Conservation (phyloP, 2,888 invertebrate genomes). For the Lepeophtheirus nordmannii region DNA sequence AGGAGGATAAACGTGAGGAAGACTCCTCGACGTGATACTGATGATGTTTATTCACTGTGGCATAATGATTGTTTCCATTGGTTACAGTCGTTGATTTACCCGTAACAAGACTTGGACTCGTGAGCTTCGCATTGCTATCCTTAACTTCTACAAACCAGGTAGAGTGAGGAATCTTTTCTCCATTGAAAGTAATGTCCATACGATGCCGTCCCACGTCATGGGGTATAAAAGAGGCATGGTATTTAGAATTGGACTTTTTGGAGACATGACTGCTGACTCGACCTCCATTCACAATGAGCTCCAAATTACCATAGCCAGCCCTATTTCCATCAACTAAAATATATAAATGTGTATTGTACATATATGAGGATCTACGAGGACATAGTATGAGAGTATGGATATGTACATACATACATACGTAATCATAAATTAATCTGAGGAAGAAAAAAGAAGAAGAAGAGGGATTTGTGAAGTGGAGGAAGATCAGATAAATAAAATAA, state of each 20-base stretch:
- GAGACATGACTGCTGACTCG: slow-evolving; percentile 85
- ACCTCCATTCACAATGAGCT: slow-evolving; percentile 85
- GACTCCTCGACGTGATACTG: background rate
- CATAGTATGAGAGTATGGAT: too few relatives aligned
- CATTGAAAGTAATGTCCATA: slow-evolving; percentile 87
- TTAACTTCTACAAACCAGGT: slow-evolving; percentile 24
- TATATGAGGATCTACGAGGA: too few relatives aligned
- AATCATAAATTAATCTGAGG: too few relatives aligned
- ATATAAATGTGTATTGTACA: slow-evolving; percentile 19
- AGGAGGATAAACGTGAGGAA: slow-evolving; percentile 5
- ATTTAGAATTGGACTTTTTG: slow-evolving; percentile 57
- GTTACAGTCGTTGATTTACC: background rate
- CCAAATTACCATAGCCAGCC: slow-evolving; percentile 91
- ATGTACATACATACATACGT: too few relatives aligned
- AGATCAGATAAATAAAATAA: too few relatives aligned
- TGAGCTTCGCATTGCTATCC: slow-evolving; percentile 19
- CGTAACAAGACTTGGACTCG: slow-evolving; percentile 12
- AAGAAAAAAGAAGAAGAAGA: too few relatives aligned
- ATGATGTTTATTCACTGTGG: background rate
- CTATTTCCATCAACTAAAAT: slow-evolving; percentile 73
- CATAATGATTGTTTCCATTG: background rate
- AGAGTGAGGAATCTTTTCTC: slow-evolving; percentile 53
- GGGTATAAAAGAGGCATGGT: slow-evolving; percentile 76
- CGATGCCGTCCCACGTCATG: slow-evolving; percentile 67
- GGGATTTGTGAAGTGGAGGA: too few relatives aligned